Conservation (phyloP, 2,888 invertebrate species). For the Drosophila quasianomalipes region DNA sequence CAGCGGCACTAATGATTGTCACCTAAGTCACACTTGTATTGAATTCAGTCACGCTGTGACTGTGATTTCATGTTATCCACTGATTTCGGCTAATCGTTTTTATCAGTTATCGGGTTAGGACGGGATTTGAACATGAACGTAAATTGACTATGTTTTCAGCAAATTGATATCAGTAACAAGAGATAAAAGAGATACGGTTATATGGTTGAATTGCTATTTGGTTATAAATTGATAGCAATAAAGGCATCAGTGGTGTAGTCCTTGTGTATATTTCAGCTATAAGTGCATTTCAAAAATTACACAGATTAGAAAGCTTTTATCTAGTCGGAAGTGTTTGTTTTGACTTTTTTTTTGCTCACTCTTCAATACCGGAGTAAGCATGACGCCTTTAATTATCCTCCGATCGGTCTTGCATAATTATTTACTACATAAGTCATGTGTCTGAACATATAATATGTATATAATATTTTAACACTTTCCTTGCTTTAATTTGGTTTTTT, state of each 20-base stretch:
- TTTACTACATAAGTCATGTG: conserved; percentile 5
- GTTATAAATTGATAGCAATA: background rate
- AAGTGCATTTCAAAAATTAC: background rate
- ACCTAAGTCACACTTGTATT: conserved; percentile 6
- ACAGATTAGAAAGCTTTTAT: background rate
- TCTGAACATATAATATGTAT: background rate
- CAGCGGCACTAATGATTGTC: conserved; percentile 27
- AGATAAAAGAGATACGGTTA: conserved; percentile 23
- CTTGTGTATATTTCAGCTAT: background rate
- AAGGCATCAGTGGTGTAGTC: background rate
- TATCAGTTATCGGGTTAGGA: conserved; percentile 39
- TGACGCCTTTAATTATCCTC: conserved; percentile 10
- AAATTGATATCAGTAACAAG: conserved; percentile 16
- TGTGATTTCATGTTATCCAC: conserved; percentile 29
- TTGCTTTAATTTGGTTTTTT: conserved; percentile 18
- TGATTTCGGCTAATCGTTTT: conserved; percentile 29
- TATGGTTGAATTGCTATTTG: background rate
- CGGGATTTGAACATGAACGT: conserved; percentile 15
- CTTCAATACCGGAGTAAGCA: background rate
- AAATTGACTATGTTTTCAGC: conserved; percentile 15
- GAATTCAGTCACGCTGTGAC: conserved; percentile 28
- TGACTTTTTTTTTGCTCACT: background rate
- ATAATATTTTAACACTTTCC: conserved; percentile 13
- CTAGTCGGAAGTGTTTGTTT: background rate
- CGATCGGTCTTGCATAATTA: conserved; percentile 19